phyloP scores from a whole-genome alignment of 2,888 invertebrate species.

The Xylocampa areola region DNA sequence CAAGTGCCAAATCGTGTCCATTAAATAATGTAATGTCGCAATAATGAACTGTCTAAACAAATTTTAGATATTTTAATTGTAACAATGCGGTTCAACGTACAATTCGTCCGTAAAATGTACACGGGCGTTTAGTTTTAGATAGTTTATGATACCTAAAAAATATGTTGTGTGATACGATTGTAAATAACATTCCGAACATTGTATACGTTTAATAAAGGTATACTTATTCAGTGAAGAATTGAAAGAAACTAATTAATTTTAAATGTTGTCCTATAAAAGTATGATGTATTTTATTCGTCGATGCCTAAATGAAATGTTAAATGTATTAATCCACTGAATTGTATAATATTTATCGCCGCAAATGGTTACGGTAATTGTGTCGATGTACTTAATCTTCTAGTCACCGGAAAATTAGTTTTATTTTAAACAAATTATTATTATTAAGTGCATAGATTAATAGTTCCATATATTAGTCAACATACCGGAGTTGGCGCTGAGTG shows the following conservation, averaged over 20 bases:
- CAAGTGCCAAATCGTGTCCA: conserved; percentile 86
- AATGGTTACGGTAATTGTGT: conserved; percentile 40
- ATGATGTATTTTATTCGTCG: conserved; percentile 55
- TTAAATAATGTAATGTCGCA: conserved; percentile 73
- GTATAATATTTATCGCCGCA: conserved; percentile 36
- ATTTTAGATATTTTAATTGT: conserved; percentile 73
- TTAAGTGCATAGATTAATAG: conserved; percentile 51
- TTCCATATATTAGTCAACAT: conserved; percentile 46
- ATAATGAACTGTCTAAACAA: conserved; percentile 71
- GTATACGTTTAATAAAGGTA: conserved; percentile 82
- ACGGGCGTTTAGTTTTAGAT: conserved; percentile 67
- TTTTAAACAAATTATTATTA: conserved; percentile 45
- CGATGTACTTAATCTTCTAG: conserved; percentile 60
- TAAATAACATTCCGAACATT: conserved; percentile 78
- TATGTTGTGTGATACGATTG: conserved; percentile 78
- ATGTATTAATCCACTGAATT: conserved; percentile 55
- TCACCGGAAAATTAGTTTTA: conserved; percentile 52
- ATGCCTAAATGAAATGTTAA: conserved; percentile 49
- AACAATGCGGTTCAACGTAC: conserved; percentile 60
- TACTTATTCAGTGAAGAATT: conserved; percentile 64
- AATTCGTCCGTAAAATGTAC: conserved; percentile 58
- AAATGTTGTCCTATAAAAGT: conserved; percentile 57
- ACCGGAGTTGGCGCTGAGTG: conserved; percentile 59
- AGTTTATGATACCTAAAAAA: conserved; percentile 63
- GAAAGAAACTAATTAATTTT: conserved; percentile 51